Evolutionary conservation across 2,113 vertebrate genomes (phyloP).

Genomic region (Anas platyrhynchos): DNA sequence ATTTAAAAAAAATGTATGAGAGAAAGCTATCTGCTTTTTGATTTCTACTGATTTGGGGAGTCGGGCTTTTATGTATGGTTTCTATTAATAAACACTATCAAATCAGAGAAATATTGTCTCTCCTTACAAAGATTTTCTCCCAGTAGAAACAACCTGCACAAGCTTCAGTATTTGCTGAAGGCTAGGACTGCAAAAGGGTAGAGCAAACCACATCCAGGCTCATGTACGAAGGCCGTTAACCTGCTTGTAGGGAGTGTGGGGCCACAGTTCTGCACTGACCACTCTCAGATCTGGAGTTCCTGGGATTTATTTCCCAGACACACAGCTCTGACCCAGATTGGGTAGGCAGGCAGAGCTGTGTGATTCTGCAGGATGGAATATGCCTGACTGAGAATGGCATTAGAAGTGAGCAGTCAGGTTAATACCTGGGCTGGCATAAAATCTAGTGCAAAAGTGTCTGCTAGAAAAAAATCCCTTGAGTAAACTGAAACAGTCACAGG

Average conservation of each 20-base stretch:
- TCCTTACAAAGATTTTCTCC: not conserved
- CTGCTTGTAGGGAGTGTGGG: fast-evolving
- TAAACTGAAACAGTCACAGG: not conserved
- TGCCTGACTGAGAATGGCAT: not conserved
- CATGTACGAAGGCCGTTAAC: not conserved
- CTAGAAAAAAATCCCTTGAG: not conserved
- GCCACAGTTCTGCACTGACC: not conserved
- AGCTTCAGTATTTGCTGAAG: not conserved
- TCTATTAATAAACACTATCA: not conserved
- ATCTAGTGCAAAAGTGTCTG: not conserved
- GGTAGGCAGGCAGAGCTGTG: not conserved
- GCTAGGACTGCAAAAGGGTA: not conserved
- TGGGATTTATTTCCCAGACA: fast-evolving
- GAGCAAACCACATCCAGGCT: not conserved
- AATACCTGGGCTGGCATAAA: not conserved
- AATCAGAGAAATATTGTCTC: not conserved
- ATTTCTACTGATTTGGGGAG: not conserved
- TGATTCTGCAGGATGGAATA: not conserved
- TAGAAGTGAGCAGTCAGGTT: not conserved
- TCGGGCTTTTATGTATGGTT: not conserved
- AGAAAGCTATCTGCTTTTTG: not conserved
- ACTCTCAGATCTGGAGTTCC: not conserved
- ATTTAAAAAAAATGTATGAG: not conserved
- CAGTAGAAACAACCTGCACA: not conserved
- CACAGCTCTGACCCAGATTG: fast-evolving